Conservation (phyloP, 1,140 invertebrate genomes). For the Drosophila auraria region DNA sequence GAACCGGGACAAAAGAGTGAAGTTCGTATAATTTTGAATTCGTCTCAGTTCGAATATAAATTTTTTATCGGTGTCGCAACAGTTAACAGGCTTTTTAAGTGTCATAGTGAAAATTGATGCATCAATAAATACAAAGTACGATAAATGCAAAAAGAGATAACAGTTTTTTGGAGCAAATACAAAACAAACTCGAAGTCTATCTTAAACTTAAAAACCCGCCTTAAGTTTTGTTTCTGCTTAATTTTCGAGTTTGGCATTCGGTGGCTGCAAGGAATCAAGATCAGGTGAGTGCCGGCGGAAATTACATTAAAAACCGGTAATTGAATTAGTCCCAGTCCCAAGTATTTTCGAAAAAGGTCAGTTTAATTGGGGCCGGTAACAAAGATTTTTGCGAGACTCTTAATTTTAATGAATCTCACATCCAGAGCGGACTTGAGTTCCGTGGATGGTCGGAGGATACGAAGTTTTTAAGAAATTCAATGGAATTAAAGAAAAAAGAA, state of each 20-base stretch:
- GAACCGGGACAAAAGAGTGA: background rate
- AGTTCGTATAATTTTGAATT: constrained; percentile 11
- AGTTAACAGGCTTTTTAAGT: constrained; percentile 8
- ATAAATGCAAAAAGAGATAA: no score
- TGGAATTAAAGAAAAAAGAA: no score
- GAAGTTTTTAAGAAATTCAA: no score
- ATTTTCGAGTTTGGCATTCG: background rate
- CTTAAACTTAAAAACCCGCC: background rate
- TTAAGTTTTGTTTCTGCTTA: background rate
- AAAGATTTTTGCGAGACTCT: background rate
- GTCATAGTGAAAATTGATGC: background rate
- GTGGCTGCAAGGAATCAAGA: background rate
- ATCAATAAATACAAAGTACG: no score
- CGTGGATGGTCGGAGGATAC: no score
- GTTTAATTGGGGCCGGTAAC: constrained; percentile 18
- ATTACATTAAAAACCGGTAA: constrained; percentile 32
- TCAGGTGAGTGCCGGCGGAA: constrained; percentile 38
- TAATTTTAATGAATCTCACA: constrained; percentile 4
- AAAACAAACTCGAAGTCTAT: background rate
- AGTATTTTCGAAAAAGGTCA: background rate
- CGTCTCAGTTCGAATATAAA: background rate
- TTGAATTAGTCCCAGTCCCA: constrained; percentile 16
- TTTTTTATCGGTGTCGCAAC: background rate
- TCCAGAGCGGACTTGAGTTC: background rate
- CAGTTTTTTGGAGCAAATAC: no score